These are phyloP conservation scores for Machaerirhynchus nigripectus DNA, from an alignment of 2,113 vertebrate genomes.

Conservation along the genomic window DNA sequence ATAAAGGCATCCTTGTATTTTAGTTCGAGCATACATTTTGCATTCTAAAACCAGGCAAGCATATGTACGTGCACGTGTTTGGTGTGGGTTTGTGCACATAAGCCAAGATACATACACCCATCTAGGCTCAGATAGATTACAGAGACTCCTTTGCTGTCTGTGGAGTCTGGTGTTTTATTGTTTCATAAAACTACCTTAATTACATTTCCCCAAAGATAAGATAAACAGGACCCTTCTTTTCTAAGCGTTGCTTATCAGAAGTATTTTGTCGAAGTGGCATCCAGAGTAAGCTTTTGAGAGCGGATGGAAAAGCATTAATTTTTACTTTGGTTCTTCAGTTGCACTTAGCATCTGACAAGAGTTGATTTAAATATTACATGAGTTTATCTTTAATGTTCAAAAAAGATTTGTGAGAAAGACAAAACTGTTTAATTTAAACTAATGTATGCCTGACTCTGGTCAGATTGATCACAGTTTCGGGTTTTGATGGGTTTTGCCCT, in stretches of 20 bases:
- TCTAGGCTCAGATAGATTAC: neutral
- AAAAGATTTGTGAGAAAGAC: conserved; percentile 29
- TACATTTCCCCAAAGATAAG: conserved; percentile 43
- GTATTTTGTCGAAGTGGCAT: conserved; percentile 11
- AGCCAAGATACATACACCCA: neutral
- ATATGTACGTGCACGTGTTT: neutral
- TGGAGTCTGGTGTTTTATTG: conserved; percentile 24
- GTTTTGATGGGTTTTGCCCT: conserved; percentile 59
- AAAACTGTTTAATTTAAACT: conserved; percentile 46
- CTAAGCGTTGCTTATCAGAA: conserved; percentile 11
- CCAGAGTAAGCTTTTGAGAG: neutral
- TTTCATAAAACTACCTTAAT: conserved; percentile 52
- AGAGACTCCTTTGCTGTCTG: neutral
- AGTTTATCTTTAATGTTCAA: conserved; percentile 46
- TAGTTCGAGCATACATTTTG: neutral
- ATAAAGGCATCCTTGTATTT: neutral
- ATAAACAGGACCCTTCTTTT: conserved; percentile 33
- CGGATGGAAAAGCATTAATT: neutral
- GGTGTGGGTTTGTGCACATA: neutral
- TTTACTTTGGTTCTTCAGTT: conserved; percentile 25
- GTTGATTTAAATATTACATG: conserved; percentile 51
- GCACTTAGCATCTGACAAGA: conserved; percentile 28
- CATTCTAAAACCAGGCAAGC: neutral
- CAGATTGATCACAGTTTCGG: conserved; percentile 45
- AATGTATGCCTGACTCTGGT: conserved; percentile 60